Conservation (phyloP, 2,113 vertebrate species). For the Verasper variegatus region DNA sequence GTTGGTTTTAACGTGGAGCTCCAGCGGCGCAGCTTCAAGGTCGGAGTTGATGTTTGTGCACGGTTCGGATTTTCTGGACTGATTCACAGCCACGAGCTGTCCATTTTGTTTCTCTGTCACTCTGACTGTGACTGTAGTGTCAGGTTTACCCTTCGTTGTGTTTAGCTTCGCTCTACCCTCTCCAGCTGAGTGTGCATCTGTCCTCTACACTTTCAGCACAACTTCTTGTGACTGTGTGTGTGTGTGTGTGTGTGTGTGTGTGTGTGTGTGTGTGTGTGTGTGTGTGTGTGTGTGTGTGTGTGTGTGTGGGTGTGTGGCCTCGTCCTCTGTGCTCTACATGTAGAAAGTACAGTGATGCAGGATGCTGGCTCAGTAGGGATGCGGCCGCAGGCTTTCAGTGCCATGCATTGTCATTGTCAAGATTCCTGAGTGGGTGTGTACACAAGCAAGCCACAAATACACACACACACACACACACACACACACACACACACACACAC, state of each 20-base stretch:
- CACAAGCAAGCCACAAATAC: slow-evolving; percentile 31
- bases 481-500: slow-evolving; percentile 36
- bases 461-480: slow-evolving; percentile 33
- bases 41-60: slow-evolving; percentile 23
- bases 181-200: slow-evolving; percentile 70
- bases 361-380: slow-evolving; percentile 67
- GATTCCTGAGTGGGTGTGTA: slow-evolving; percentile 40
- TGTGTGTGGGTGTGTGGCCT: slow-evolving; percentile 14
- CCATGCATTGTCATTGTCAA: slow-evolving; percentile 77
- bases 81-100: slow-evolving; percentile 46
- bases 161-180: slow-evolving; percentile 59
- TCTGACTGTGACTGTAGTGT: slow-evolving; percentile 22
- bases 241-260: slow-evolving; percentile 32
- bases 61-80: slow-evolving; percentile 5
- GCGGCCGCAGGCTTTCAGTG: slow-evolving; percentile 77
- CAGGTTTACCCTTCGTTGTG: slow-evolving; percentile 62
- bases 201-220: slow-evolving; percentile 70
- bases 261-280: slow-evolving; percentile 30
- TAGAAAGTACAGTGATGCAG: slow-evolving; percentile 59
- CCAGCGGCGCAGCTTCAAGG: slow-evolving; percentile 48
- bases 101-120: slow-evolving; percentile 33
- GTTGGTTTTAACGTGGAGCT: slow-evolving; percentile 25
- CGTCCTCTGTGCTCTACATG: slow-evolving; percentile 65
- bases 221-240: slow-evolving; percentile 58
- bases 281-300: slow-evolving; percentile 32